These are phyloP conservation scores for Drosophila persimilis DNA, from an alignment of 1,140 invertebrate species.

Conservation along the genomic window DNA sequence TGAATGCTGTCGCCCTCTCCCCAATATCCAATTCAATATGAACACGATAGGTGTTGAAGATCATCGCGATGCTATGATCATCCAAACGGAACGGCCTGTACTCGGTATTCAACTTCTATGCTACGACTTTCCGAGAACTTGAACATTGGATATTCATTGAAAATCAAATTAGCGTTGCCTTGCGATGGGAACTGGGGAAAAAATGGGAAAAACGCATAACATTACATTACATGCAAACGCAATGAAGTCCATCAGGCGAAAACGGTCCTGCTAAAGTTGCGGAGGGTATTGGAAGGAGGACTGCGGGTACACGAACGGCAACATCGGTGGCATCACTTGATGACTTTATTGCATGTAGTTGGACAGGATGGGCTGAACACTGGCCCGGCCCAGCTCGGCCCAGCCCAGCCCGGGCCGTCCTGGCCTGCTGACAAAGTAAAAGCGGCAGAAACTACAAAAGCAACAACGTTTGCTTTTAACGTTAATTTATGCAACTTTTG, in stretches of 20 bases:
- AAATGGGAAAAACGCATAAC: conserved; percentile 11
- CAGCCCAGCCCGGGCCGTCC: conserved; percentile 16
- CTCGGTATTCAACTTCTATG: too few relatives aligned
- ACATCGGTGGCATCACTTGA: conserved; percentile 64
- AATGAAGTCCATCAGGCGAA: conserved; percentile 33
- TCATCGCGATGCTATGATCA: too few relatives aligned
- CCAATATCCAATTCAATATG: too few relatives aligned
- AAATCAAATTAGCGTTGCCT: conserved; percentile 37
- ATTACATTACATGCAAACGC: conserved; percentile 25
- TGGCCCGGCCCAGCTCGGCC: too few relatives aligned
- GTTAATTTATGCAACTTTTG: conserved; percentile 80
- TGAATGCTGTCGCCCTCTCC: too few relatives aligned
- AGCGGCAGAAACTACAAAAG: conserved; percentile 43
- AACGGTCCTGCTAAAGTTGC: conserved; percentile 4
- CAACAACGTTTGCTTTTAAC: conserved; percentile 70
- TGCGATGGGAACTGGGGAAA: conserved; percentile 19
- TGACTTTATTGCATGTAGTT: conserved; percentile 75
- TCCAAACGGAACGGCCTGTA: too few relatives aligned
- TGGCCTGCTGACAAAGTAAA: conserved; percentile 61
- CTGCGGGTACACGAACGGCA: conserved; percentile 22
- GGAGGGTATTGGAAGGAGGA: neutral
- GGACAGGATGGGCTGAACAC: conserved; percentile 4
- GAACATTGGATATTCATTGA: conserved; percentile 19
- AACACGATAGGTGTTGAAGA: too few relatives aligned
- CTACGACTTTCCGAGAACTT: neutral